Conservation (phyloP, 2,113 vertebrate species). For the Calidris pugnax region DNA sequence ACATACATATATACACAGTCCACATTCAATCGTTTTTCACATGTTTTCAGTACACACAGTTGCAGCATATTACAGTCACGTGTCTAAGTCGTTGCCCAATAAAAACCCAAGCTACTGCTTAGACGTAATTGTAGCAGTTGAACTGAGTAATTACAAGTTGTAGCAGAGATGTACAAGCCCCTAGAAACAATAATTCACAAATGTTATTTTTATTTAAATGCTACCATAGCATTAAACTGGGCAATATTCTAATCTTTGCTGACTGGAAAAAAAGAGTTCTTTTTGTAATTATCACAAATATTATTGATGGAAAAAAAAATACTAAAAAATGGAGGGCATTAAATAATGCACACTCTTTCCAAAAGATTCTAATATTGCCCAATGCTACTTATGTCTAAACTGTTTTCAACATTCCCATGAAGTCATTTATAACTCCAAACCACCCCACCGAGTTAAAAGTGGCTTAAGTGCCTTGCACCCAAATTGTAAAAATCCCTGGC, state of each 20-base stretch:
- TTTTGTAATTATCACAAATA: constrained; percentile 64
- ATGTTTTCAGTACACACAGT: constrained; percentile 87
- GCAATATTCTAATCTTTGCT: constrained; percentile 78
- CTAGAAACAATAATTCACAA: constrained; percentile 79
- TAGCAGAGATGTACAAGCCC: constrained; percentile 82
- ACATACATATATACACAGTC: constrained; percentile 90
- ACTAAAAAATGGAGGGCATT: constrained; percentile 72
- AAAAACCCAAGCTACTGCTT: constrained; percentile 77
- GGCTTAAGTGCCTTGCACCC: constrained; percentile 83
- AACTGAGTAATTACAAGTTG: constrained; percentile 77
- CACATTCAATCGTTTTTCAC: constrained; percentile 88
- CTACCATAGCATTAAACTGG: constrained; percentile 74
- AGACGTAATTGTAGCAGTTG: constrained; percentile 74
- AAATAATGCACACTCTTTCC: constrained; percentile 64
- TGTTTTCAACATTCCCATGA: constrained; percentile 73
- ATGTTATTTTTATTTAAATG: constrained; percentile 71
- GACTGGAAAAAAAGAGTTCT: neutral
- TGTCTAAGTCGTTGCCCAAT: constrained; percentile 83
- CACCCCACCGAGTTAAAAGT: constrained; percentile 80
- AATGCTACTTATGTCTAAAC: constrained; percentile 75
- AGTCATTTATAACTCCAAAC: constrained; percentile 74
- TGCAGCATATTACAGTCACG: constrained; percentile 86
- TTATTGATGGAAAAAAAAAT: constrained; percentile 63
- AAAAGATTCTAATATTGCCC: constrained; percentile 80
- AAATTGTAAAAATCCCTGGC: constrained; percentile 84